Conservation (phyloP, 2,888 invertebrate genomes). For the Nemurella pictetii region DNA sequence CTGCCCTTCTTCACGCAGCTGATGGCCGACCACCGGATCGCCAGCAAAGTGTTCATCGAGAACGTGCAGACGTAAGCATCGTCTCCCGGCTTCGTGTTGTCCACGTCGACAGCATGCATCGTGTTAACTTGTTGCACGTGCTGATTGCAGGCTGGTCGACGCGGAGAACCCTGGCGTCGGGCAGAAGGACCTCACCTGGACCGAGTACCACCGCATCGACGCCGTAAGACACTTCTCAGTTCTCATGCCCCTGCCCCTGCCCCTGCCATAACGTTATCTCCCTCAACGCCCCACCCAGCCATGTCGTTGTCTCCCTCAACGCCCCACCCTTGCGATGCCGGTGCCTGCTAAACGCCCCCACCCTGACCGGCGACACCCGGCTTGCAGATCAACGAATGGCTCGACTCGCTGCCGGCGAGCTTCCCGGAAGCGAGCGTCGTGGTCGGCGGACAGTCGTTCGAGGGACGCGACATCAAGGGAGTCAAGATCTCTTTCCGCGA, state of each 20-base stretch:
- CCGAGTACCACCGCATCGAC: constrained; percentile 60
- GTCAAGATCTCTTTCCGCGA: constrained; percentile 55
- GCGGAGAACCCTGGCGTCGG: constrained; percentile 43
- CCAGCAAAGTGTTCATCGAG: constrained; percentile 55
- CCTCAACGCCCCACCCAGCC: too few species aligned
- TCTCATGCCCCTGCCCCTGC: too few species aligned
- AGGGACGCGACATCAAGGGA: constrained; percentile 63
- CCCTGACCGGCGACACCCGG: not conserved
- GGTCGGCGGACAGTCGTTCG: constrained; percentile 56
- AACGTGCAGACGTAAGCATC: constrained; percentile 61
- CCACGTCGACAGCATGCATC: too few species aligned
- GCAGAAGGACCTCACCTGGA: constrained; percentile 58
- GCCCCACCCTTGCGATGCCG: too few species aligned
- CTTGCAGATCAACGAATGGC: constrained; percentile 59
- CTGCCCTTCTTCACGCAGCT: constrained; percentile 54
- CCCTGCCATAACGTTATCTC: too few species aligned
- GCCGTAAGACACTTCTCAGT: constrained; percentile 49
- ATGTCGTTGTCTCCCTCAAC: too few species aligned
- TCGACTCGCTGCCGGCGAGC: constrained; percentile 54
- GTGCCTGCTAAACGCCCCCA: too few species aligned
- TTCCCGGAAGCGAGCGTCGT: constrained; percentile 50
- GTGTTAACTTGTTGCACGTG: not conserved
- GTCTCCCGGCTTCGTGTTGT: not conserved
- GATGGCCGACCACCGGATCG: constrained; percentile 51
- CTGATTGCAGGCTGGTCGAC: constrained; percentile 46